These are phyloP conservation scores for Falco punctatus DNA, from an alignment of 2,113 vertebrate species.

Conservation along the genomic window DNA sequence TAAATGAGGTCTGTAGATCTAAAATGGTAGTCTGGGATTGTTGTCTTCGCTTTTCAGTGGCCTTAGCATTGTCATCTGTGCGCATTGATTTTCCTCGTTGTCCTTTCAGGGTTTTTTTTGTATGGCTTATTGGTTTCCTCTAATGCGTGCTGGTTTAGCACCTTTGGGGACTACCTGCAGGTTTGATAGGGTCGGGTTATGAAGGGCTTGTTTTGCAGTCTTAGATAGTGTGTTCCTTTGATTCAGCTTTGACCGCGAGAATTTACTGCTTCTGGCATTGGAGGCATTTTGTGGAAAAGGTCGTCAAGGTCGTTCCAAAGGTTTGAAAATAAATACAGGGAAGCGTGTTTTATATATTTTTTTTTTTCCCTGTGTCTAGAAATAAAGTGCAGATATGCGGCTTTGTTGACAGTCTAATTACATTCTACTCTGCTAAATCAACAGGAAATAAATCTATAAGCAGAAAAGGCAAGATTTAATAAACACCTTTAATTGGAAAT, in stretches of 20 bases:
- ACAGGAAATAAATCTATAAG: neutral
- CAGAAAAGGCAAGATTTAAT: neutral
- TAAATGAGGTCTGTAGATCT: neutral
- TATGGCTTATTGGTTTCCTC: neutral
- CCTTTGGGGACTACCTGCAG: neutral
- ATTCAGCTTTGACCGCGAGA: slow-evolving; percentile 47
- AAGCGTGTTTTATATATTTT: neutral
- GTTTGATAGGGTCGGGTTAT: slow-evolving; percentile 10
- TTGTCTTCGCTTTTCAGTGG: neutral
- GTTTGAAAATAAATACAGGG: neutral
- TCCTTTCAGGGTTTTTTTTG: neutral
- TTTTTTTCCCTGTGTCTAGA: neutral
- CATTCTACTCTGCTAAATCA: neutral
- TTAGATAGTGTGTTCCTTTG: slow-evolving; percentile 19
- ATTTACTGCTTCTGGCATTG: slow-evolving; percentile 36
- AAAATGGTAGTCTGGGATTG: neutral
- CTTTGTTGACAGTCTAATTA: neutral
- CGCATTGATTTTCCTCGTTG: neutral
- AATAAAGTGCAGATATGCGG: neutral
- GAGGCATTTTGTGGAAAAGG: slow-evolving; percentile 32
- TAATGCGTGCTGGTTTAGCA: neutral
- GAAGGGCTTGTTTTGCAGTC: slow-evolving; percentile 18
- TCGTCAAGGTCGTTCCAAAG: slow-evolving; percentile 27
- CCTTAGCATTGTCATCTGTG: neutral
- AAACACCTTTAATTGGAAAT: neutral